Base-by-base conservation (phyloP, 1,140 invertebrate genomes). In the Drosophila nebulosa region DNA sequence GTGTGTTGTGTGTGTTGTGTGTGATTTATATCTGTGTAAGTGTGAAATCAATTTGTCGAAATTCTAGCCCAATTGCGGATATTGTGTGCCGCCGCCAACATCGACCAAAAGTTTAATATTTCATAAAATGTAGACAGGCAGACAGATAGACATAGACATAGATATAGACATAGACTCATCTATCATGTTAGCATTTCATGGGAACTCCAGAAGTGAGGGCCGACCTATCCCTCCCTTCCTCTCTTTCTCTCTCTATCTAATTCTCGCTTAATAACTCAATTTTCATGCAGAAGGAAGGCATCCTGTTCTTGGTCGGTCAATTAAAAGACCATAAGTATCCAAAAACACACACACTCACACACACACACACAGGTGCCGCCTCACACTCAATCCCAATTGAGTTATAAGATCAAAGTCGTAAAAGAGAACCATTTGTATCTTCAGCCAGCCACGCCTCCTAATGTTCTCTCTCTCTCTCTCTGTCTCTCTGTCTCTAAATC, bases 1-100 rank as follows among this genome's bases (percentile, higher is more conserved):
- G n/a, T n/a, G n/a, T n/a, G n/a, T n/a, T n/a, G n/a, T n/a, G n/a
- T n/a, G n/a, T n/a, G n/a, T n/a, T n/a, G n/a, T n/a, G n/a, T 46
- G 39, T 10, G 39, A 46, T 32, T 32, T 32, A 73, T 71, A 79
- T 76, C 52, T 77, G 80, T 86, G 39, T n/a, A 21, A 46, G 80
- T 85, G 80, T 85, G 81, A 86, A 85, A 85, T 85, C 80, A 85
- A 85, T 85, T 85, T 85, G 80, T 85, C 78, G 52, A 78, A 86
- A 85, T 86, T 78, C 70, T 66, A 85, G 80, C 73, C 64, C 78
- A 85, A 62, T 52, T 46, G 57, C 50, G 42, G 32, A 57, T 56
- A 67, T 24, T 16, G 52, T 53, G 39, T 14, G 60, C 50, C 58
- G 22, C 24, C 55, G 42, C 10, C 73, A 73, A 76, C 64, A 76